Percentiles rank a stretch among this genome's conserved stretches.
phyloP scores from a whole-genome alignment of 2,888 invertebrate genomes.

The Plutella xylostella region DNA sequence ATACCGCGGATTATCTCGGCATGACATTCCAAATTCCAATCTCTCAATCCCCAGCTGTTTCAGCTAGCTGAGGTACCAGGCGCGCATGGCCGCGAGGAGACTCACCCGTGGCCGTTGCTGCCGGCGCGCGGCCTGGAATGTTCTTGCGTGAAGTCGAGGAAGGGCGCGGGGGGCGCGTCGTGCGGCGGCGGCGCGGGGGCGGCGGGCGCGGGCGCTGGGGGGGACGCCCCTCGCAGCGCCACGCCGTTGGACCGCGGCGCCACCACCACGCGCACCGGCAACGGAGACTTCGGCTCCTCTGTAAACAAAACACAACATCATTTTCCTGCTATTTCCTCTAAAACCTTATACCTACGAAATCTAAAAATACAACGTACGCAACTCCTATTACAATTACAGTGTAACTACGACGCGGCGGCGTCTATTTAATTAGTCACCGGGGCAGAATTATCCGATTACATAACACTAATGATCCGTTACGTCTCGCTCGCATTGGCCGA shows the following conservation, averaged over 20 bases:
- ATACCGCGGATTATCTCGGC: not conserved
- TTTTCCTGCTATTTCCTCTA: no score
- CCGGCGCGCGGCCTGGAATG: constrained; percentile 65
- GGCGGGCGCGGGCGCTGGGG: constrained; percentile 22
- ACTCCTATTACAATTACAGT: no score
- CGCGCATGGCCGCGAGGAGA: constrained; percentile 22
- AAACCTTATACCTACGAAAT: no score
- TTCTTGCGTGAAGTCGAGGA: constrained; percentile 62
- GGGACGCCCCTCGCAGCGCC: constrained; percentile 31
- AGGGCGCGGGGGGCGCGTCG: constrained; percentile 25
- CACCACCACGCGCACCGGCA: constrained; percentile 52
- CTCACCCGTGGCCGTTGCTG: constrained; percentile 21
- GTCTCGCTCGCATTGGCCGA: not conserved
- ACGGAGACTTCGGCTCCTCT: constrained; percentile 62
- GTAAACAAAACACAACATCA: constrained; percentile 35
- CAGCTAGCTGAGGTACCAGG: constrained; percentile 46
- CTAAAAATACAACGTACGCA: no score
- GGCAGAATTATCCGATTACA: not conserved
- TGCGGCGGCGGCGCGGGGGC: constrained; percentile 15
- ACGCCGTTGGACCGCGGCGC: constrained; percentile 51
- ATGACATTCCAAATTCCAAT: not conserved
- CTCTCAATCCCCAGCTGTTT: constrained; percentile 48
- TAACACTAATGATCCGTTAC: not conserved
- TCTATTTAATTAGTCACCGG: not conserved
- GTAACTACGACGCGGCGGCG: no score